These are phyloP conservation scores for Eudyptes chrysolophus DNA, from an alignment of 2,113 vertebrate genomes.

Conservation along the genomic window DNA sequence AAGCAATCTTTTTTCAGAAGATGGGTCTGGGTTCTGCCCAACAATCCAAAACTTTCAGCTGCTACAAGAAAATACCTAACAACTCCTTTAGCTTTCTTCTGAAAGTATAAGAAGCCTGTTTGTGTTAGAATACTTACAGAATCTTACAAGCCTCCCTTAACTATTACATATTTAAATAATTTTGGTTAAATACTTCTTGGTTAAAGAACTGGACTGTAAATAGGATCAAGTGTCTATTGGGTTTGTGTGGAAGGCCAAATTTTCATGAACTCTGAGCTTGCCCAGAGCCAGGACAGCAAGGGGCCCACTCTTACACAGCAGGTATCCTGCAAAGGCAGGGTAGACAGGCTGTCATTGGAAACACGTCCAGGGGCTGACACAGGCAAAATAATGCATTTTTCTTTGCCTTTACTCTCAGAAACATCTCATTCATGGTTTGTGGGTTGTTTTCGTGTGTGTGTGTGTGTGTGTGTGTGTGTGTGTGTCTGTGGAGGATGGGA, in stretches of 20 bases:
- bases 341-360: accelerated
- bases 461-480: too few relatives aligned
- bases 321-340: neutral
- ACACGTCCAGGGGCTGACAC: neutral
- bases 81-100: neutral
- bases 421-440: neutral
- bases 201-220: neutral
- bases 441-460: neutral
- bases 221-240: neutral
- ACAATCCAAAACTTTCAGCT: neutral
- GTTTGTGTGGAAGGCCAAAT: neutral
- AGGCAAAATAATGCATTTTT: neutral
- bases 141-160: neutral
- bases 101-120: neutral
- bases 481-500: neutral
- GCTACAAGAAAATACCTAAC: neutral
- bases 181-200: neutral
- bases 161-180: neutral
- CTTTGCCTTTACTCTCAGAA: neutral
- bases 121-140: neutral
- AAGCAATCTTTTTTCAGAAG: neutral
- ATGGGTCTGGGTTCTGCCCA: neutral
- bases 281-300: neutral
- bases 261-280: neutral
- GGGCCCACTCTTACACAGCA: neutral